phyloP scores from a whole-genome alignment of 1,140 invertebrate species.

The Atta texana region DNA sequence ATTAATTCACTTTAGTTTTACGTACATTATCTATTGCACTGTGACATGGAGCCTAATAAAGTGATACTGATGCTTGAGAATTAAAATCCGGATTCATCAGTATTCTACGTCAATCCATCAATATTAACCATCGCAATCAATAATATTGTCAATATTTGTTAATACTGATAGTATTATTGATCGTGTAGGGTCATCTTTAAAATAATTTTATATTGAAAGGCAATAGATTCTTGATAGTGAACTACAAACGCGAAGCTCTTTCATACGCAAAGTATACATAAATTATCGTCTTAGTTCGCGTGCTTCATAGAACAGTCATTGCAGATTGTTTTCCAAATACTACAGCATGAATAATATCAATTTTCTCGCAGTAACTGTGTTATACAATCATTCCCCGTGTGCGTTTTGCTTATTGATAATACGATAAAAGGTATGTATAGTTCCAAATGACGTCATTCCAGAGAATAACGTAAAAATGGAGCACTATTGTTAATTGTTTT shows the following conservation, averaged over 20 bases:
- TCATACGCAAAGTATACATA: not conserved
- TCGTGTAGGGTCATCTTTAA: not conserved
- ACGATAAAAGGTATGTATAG: not conserved
- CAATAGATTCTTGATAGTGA: not conserved
- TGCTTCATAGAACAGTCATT: not conserved
- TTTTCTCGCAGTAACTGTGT: not conserved
- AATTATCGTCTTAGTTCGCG: not conserved
- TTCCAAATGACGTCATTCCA: not conserved
- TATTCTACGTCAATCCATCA: too few relatives aligned
- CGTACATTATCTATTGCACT: too few relatives aligned
- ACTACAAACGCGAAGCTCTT: not conserved
- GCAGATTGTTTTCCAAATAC: slow-evolving; percentile 22
- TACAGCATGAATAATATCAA: not conserved
- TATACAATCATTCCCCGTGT: not conserved
- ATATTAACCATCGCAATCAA: too few relatives aligned
- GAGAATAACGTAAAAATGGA: not conserved
- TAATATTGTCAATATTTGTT: too few relatives aligned
- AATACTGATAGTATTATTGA: too few relatives aligned
- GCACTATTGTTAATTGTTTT: not conserved
- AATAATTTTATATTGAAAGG: not conserved
- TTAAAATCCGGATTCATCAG: too few relatives aligned
- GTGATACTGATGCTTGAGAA: too few relatives aligned
- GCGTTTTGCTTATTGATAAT: not conserved
- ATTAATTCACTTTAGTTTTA: too few relatives aligned
- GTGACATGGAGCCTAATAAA: too few relatives aligned